Evolutionary conservation across 2,113 vertebrate species (phyloP).

Genomic region (Solenodon paradoxus): DNA sequence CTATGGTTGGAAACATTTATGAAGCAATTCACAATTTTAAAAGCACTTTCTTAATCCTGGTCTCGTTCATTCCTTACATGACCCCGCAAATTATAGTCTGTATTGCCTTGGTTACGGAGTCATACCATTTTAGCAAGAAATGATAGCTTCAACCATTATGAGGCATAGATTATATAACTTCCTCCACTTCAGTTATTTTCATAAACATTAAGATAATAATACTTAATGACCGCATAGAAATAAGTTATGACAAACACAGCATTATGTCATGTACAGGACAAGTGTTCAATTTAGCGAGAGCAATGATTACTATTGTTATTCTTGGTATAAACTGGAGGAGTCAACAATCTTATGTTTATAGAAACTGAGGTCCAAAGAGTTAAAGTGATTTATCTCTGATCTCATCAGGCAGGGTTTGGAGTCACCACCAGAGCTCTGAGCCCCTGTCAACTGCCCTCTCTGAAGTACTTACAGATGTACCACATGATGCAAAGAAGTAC

Average conservation of each 20-base stretch:
- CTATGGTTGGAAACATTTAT: neutral
- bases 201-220: neutral
- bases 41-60: neutral
- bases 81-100: neutral
- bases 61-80: neutral
- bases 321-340: neutral
- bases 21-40: neutral
- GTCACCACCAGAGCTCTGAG: neutral
- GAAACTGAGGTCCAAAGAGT: neutral
- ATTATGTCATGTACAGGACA: neutral
- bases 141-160: neutral
- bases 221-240: neutral
- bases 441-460: neutral
- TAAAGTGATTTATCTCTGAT: neutral
- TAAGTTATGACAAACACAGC: neutral
- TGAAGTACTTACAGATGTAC: neutral
- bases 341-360: neutral
- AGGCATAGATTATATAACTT: neutral
- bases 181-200: neutral
- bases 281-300: neutral
- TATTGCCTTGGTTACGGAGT: neutral
- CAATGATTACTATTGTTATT: neutral
- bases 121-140: neutral
- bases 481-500: neutral
- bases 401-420: neutral